Percentiles rank a stretch among this genome's conserved stretches.
Evolutionary conservation across 2,888 invertebrate genomes (phyloP).

Genomic region (Agriotes lineatus): DNA sequence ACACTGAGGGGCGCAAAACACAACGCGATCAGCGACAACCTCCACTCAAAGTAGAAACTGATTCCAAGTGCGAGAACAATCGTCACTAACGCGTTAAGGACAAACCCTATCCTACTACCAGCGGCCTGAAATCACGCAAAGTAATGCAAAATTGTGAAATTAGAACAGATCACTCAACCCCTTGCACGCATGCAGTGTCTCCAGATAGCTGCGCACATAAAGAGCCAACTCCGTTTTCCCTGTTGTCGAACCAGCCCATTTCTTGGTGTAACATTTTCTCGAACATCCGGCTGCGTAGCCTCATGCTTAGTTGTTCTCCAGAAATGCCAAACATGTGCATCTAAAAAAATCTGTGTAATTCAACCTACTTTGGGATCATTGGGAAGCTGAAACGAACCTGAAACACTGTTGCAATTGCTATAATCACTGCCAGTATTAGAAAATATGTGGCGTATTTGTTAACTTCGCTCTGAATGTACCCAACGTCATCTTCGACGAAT

Average conservation of each 20-base stretch:
- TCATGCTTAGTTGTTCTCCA: slow-evolving; percentile 82
- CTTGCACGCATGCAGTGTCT: slow-evolving; percentile 84
- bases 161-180: slow-evolving; percentile 68
- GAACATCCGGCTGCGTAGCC: slow-evolving; percentile 77
- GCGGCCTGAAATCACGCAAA: slow-evolving; percentile 75
- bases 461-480: slow-evolving; percentile 66
- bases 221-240: slow-evolving; percentile 79
- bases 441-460: slow-evolving; percentile 71
- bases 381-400: slow-evolving; percentile 67
- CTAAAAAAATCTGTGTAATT: slow-evolving; percentile 1
- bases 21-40: slow-evolving; percentile 78
- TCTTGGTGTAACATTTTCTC: slow-evolving; percentile 79
- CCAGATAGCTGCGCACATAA: slow-evolving; percentile 80
- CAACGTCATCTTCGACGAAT: slow-evolving; percentile 66
- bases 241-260: slow-evolving; percentile 80
- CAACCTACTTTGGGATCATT: no score
- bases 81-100: slow-evolving; percentile 80
- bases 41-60: slow-evolving; percentile 80
- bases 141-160: background rate
- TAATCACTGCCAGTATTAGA: slow-evolving; percentile 74
- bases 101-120: slow-evolving; percentile 83
- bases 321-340: slow-evolving; percentile 74
- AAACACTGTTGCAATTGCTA: slow-evolving; percentile 75
- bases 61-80: slow-evolving; percentile 75
- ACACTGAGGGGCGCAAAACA: slow-evolving; percentile 81